phyloP scores from a whole-genome alignment of 2,797 vertebrate genomes.

The Miopithecus talapoin region DNA sequence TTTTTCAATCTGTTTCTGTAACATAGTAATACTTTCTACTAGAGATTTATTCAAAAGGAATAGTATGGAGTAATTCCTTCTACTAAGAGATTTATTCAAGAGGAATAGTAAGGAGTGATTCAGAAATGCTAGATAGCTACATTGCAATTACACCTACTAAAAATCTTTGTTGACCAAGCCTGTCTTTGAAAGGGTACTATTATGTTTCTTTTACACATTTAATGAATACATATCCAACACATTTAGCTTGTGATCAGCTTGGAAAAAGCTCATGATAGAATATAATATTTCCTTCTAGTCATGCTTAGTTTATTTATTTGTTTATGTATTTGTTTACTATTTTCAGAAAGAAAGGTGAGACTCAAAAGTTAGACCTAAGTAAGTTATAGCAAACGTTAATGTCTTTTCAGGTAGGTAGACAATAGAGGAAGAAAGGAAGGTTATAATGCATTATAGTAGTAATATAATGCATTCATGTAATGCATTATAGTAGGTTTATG shows the following conservation, averaged over 20 bases:
- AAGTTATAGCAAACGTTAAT: neutral
- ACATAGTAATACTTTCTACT: slow-evolving; percentile 75
- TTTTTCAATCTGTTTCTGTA: slow-evolving; percentile 78
- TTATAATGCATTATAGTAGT: neutral
- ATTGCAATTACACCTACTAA: slow-evolving; percentile 80
- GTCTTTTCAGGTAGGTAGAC: neutral
- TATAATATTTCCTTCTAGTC: slow-evolving; percentile 64
- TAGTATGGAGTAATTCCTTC: slow-evolving; percentile 75
- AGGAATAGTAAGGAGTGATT: slow-evolving; percentile 79
- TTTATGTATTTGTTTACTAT: slow-evolving; percentile 58
- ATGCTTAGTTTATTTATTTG: slow-evolving; percentile 44
- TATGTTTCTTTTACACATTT: slow-evolving; percentile 81
- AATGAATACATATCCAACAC: slow-evolving; percentile 77
- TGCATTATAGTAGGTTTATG: neutral
- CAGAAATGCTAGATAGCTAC: slow-evolving; percentile 80
- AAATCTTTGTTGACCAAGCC: slow-evolving; percentile 81
- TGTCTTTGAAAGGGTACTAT: slow-evolving; percentile 79
- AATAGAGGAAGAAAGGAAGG: neutral
- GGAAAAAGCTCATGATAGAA: slow-evolving; percentile 59
- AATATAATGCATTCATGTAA: neutral
- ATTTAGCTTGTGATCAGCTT: slow-evolving; percentile 81
- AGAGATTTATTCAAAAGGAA: slow-evolving; percentile 81
- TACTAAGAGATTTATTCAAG: slow-evolving; percentile 78
- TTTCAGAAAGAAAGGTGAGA: slow-evolving; percentile 61
- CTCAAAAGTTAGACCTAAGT: slow-evolving; percentile 10